These are phyloP conservation scores for Agonopterix arenella DNA, from an alignment of 2,888 invertebrate species.

Conservation along the genomic window DNA sequence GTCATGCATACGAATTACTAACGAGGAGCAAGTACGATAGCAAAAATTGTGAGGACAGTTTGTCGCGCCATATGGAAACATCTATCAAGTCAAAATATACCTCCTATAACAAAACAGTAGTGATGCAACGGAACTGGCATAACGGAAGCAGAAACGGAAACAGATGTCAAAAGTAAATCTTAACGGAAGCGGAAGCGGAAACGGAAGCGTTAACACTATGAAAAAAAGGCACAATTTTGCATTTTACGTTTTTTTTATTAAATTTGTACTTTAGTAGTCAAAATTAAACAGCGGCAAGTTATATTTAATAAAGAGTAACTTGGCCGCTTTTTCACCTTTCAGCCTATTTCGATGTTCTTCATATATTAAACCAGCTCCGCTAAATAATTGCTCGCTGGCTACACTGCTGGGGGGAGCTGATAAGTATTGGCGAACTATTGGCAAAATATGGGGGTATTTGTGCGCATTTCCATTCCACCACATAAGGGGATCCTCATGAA, in stretches of 20 bases:
- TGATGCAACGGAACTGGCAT: no score
- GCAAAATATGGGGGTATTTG: conserved; percentile 9
- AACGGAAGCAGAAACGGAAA: neutral
- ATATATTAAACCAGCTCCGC: neutral
- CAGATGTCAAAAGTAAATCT: no score
- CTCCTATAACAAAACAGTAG: no score
- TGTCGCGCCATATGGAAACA: no score
- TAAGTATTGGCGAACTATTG: conserved; percentile 7
- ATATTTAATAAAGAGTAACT: neutral
- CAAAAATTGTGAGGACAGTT: no score
- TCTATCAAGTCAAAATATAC: no score
- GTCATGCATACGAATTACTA: no score
- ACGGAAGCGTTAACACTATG: neutral
- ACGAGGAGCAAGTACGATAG: no score
- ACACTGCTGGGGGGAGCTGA: conserved; percentile 7
- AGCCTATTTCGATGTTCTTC: neutral
- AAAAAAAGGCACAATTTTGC: neutral
- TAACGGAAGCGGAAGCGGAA: neutral
- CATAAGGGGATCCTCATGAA: conserved; percentile 15
- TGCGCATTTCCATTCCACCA: conserved; percentile 14
- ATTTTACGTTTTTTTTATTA: neutral
- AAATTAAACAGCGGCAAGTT: neutral
- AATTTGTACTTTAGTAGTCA: neutral
- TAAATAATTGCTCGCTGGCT: neutral
- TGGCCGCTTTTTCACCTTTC: neutral